Evolutionary conservation across 2,888 invertebrate genomes (phyloP).

Genomic region (Lasioglossum calceatum): DNA sequence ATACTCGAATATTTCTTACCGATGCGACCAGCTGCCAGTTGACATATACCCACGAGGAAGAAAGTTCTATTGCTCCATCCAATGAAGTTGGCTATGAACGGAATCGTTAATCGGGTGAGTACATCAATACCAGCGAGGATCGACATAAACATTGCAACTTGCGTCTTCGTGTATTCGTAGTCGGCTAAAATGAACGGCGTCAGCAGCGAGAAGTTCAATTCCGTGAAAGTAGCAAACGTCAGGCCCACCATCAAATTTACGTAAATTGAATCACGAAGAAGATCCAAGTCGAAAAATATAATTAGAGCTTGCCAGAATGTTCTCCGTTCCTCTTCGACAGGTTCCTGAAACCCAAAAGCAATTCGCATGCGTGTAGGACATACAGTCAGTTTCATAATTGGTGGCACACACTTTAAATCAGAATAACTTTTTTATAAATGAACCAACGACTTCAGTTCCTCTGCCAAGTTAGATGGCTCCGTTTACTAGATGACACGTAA

Average conservation of each 20-base stretch:
- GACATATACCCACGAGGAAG: constrained; percentile 89
- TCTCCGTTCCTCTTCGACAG: not conserved
- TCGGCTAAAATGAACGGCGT: constrained; percentile 91
- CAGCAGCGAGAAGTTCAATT: constrained; percentile 90
- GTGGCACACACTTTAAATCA: no score
- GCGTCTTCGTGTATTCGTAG: constrained; percentile 86
- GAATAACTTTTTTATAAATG: no score
- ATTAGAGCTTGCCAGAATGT: constrained; percentile 86
- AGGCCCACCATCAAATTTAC: constrained; percentile 90
- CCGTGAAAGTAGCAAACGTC: constrained; percentile 89
- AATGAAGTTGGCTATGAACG: constrained; percentile 89
- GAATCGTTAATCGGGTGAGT: constrained; percentile 88
- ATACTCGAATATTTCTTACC: constrained; percentile 82
- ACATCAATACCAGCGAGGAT: constrained; percentile 89
- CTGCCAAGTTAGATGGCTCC: no score
- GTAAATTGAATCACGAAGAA: constrained; percentile 89
- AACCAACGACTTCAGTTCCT: no score
- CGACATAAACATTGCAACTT: constrained; percentile 90
- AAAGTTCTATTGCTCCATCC: constrained; percentile 90
- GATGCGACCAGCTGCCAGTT: constrained; percentile 88
- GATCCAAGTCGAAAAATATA: constrained; percentile 89
- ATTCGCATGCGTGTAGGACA: not conserved
- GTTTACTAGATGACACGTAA: no score
- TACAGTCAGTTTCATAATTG: no score
- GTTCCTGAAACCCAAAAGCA: constrained; percentile 20